Conservation (phyloP, 2,113 vertebrate species). For the Naja naja region DNA sequence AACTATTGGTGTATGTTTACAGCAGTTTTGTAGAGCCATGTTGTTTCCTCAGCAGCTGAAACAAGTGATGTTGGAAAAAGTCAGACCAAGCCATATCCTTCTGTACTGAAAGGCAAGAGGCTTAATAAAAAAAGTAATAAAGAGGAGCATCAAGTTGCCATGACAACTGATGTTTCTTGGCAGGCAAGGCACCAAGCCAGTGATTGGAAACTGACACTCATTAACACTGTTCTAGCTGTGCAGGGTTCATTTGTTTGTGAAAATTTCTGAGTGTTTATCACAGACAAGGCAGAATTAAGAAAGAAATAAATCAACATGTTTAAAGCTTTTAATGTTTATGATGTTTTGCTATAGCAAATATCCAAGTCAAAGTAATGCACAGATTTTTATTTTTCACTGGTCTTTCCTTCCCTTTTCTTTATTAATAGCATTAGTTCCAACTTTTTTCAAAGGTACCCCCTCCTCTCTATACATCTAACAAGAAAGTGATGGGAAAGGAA, state of each 20-base stretch:
- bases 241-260: neutral
- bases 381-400: neutral
- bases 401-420: slow-evolving; percentile 17
- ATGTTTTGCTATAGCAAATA: neutral
- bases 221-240: neutral
- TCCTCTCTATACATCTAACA: slow-evolving; percentile 12
- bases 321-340: neutral
- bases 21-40: neutral
- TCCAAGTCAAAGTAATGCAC: neutral
- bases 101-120: neutral
- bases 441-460: slow-evolving; percentile 14
- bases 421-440: slow-evolving; percentile 1
- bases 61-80: neutral
- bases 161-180: slow-evolving; percentile 9
- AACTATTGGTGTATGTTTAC: neutral
- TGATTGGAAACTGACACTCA: slow-evolving; percentile 14
- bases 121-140: neutral
- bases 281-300: neutral
- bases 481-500: neutral
- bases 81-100: neutral
- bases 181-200: neutral
- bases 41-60: neutral
- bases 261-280: neutral
- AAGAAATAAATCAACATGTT: neutral
- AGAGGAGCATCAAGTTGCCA: slow-evolving; percentile 23